phyloP scores from a whole-genome alignment of 2,888 invertebrate species.

The Spisula solida region DNA sequence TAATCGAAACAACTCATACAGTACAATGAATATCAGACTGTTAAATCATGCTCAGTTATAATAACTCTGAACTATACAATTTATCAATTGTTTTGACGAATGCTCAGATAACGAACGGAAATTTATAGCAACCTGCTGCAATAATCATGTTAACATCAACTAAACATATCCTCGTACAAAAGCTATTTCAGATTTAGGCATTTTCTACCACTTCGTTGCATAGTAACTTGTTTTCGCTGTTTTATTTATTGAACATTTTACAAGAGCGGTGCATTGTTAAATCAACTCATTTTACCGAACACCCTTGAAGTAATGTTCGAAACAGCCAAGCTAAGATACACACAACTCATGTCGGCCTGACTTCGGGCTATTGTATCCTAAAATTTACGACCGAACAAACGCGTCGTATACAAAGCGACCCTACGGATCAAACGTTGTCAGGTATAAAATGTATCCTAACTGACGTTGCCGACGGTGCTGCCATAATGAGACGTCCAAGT shows the following conservation, averaged over 20 bases:
- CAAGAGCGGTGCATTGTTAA: not conserved
- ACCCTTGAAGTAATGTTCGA: not conserved
- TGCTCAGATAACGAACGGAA: too few relatives aligned
- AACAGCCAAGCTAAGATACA: not conserved
- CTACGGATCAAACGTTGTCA: not conserved
- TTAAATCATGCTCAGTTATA: too few relatives aligned
- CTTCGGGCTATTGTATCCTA: not conserved
- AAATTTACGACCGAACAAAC: not conserved
- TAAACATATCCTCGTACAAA: too few relatives aligned
- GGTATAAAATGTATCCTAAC: not conserved
- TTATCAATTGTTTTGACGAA: too few relatives aligned
- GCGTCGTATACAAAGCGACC: not conserved
- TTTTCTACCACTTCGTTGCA: not conserved
- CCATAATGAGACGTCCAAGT: not conserved
- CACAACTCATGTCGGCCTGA: not conserved
- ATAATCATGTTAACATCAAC: too few relatives aligned
- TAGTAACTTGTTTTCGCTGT: not conserved
- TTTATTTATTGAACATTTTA: constrained; percentile 3
- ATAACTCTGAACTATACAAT: too few relatives aligned
- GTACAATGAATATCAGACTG: too few relatives aligned
- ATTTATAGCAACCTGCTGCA: too few relatives aligned
- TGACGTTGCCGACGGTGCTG: not conserved
- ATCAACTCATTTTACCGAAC: not conserved
- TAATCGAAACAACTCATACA: too few relatives aligned
- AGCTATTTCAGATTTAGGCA: too few relatives aligned